A percentile compares a stretch with the other conserved stretches of the same genome.
phyloP scores from a whole-genome alignment of 23 tunicate species.

The Trididemnum clinides region DNA sequence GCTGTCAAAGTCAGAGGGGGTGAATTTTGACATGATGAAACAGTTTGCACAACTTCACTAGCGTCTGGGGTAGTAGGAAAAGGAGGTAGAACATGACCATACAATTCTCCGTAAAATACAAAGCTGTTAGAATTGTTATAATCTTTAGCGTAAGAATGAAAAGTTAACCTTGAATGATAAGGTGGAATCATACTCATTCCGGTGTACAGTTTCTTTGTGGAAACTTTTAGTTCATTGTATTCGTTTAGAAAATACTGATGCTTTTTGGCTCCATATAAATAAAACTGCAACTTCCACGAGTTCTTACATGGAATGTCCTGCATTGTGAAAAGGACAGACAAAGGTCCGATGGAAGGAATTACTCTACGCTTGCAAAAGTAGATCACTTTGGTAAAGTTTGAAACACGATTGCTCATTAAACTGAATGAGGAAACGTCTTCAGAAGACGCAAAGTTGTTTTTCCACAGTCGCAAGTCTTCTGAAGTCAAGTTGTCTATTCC shows the following conservation, averaged over 20 bases:
- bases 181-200: constrained; percentile 37
- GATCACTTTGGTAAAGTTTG: constrained; percentile 18
- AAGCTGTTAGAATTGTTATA: constrained; percentile 20
- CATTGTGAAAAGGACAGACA: constrained; percentile 31
- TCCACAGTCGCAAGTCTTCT: neutral
- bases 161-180: constrained; percentile 49
- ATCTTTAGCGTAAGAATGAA: neutral
- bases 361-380: constrained; percentile 46
- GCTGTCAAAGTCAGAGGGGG: constrained; percentile 4
- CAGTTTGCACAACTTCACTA: neutral
- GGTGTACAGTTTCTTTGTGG: constrained; percentile 9
- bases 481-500: constrained; percentile 14
- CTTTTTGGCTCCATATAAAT: constrained; percentile 40
- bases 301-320: constrained; percentile 27
- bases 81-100: neutral
- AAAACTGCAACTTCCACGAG: constrained; percentile 40
- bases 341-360: constrained; percentile 36
- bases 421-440: constrained; percentile 16
- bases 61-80: neutral
- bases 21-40: neutral
- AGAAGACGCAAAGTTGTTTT: neutral
- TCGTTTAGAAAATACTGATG: neutral
- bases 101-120: constrained; percentile 8
- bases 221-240: neutral
- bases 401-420: neutral